phyloP scores from a whole-genome alignment of 1,140 invertebrate species.

The Brachionus rubens region DNA sequence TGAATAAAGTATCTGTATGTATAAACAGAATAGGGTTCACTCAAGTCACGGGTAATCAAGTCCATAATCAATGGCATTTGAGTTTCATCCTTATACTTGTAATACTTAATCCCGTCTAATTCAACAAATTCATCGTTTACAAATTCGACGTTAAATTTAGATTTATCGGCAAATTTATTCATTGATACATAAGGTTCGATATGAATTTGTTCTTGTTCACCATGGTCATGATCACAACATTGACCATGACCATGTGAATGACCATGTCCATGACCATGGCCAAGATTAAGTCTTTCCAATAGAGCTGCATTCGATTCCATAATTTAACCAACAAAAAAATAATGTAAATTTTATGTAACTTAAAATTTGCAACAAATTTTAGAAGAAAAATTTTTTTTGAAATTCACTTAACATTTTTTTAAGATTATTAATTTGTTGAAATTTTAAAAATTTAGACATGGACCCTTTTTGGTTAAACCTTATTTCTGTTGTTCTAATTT shows the following conservation, averaged over 20 bases:
- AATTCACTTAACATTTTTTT: not conserved
- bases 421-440: too few relatives aligned
- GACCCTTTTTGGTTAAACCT: slow-evolving; percentile 14
- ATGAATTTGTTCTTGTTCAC: not conserved
- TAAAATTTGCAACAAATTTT: slow-evolving; percentile 23
- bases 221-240: slow-evolving; percentile 25
- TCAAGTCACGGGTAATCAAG: slow-evolving; percentile 95
- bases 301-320: slow-evolving; percentile 24
- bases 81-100: slow-evolving; percentile 78
- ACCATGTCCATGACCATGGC: slow-evolving; percentile 27
- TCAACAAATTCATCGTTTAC: not conserved
- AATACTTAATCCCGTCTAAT: slow-evolving; percentile 62
- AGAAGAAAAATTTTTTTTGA: not conserved
- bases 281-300: not conserved
- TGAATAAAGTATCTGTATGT: slow-evolving; percentile 99
- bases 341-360: slow-evolving; percentile 3
- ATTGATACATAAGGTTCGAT: slow-evolving; percentile 5
- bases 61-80: slow-evolving; percentile 96
- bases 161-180: slow-evolving; percentile 34
- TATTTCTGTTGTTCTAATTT: not conserved
- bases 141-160: slow-evolving; percentile 32
- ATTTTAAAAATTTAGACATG: too few relatives aligned
- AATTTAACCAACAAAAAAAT: not conserved
- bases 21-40: slow-evolving; percentile 99
- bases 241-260: slow-evolving; percentile 2